Percentiles rank a stretch among this genome's conserved stretches.
Evolutionary conservation across 2,113 vertebrate genomes (phyloP).

Genomic region (Pimephales promelas): DNA sequence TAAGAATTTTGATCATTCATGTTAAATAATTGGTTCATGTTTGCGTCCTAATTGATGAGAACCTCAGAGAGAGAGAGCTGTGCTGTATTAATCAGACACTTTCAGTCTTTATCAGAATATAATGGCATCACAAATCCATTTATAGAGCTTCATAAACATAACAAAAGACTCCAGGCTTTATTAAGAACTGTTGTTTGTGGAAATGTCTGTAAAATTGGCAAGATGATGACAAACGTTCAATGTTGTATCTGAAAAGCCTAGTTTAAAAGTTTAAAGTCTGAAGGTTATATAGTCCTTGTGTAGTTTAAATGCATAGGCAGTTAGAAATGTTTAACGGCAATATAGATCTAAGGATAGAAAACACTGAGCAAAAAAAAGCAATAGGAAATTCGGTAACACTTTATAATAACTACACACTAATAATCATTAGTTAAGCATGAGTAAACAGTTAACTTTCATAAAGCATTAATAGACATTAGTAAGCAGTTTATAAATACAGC

Average conservation of each 20-base stretch:
- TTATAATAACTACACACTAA: no score
- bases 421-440: no score
- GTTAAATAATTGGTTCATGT: slow-evolving; percentile 19
- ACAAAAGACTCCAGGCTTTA: background rate
- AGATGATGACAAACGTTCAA: background rate
- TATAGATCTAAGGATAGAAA: background rate
- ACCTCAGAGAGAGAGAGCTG: background rate
- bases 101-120: background rate
- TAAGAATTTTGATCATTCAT: background rate
- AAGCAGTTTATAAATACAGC: no score
- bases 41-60: background rate
- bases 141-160: slow-evolving; percentile 5
- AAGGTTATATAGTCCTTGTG: background rate
- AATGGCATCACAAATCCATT: slow-evolving; percentile 27
- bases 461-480: no score
- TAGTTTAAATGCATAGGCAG: background rate
- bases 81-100: slow-evolving; percentile 3
- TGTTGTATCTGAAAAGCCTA: background rate
- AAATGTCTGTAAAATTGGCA: background rate
- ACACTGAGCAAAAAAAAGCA: background rate
- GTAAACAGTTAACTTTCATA: no score
- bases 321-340: background rate
- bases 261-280: background rate
- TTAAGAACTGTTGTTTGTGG: background rate
- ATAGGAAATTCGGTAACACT: no score